Evolutionary conservation across 2,113 vertebrate genomes (phyloP).

Genomic region (Cinclus cinclus): DNA sequence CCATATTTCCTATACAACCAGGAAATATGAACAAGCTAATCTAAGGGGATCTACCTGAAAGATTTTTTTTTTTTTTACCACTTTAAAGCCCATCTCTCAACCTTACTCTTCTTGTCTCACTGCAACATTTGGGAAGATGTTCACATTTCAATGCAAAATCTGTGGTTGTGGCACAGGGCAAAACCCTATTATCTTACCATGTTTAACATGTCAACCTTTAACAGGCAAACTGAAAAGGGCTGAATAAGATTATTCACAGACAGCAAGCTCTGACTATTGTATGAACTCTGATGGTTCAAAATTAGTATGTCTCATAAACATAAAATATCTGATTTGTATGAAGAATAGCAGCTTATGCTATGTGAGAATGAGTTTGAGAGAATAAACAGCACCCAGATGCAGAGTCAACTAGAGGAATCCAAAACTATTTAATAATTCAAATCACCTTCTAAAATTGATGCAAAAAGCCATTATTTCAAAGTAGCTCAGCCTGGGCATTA

Average conservation of each 20-base stretch:
- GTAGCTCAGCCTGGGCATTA: not conserved
- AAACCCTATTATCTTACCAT: not conserved
- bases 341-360: not conserved
- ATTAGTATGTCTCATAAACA: slow-evolving; percentile 20
- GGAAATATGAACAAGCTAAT: not conserved
- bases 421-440: not conserved
- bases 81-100: not conserved
- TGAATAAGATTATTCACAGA: not conserved
- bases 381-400: not conserved
- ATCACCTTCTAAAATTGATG: not conserved
- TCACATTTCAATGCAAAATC: not conserved
- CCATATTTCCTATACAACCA: not conserved
- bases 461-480: not conserved
- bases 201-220: not conserved
- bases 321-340: not conserved
- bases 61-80: not conserved
- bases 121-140: not conserved
- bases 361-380: not conserved
- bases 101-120: not conserved
- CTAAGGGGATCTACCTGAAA: not conserved
- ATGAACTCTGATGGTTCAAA: not conserved
- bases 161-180: not conserved
- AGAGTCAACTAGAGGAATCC: not conserved
- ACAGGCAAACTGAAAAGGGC: not conserved
- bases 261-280: not conserved